Percentiles rank a stretch among this genome's conserved stretches.
These are phyloP conservation scores for Aricia agestis DNA, from an alignment of 1,140 invertebrate species.

Conservation along the genomic window DNA sequence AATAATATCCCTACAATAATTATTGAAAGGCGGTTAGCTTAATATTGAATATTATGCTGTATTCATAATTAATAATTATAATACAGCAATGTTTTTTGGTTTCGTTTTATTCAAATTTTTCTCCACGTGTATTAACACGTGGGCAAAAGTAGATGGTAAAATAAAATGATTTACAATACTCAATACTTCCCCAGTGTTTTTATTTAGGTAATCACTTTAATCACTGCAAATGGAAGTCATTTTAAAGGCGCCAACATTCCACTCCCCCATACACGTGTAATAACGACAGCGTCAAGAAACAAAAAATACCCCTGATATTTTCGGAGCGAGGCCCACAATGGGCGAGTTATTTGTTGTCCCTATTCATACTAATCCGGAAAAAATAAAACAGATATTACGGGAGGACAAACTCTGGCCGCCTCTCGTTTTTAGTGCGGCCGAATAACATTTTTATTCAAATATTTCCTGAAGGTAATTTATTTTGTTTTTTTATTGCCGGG, in stretches of 20 bases:
- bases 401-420: conserved; percentile 51
- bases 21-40: too few relatives aligned
- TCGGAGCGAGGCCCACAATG: conserved; percentile 44
- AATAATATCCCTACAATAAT: too few relatives aligned
- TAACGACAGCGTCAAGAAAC: not conserved
- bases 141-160: too few relatives aligned
- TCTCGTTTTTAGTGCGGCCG: conserved; percentile 59
- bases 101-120: too few relatives aligned
- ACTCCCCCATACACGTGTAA: not conserved
- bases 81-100: too few relatives aligned
- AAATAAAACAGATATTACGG: conserved; percentile 71
- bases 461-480: conserved; percentile 63
- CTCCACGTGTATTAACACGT: too few relatives aligned
- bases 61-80: too few relatives aligned
- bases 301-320: conserved; percentile 53
- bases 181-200: not conserved
- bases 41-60: too few relatives aligned
- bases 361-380: conserved; percentile 67
- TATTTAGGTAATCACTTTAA: not conserved
- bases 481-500: conserved; percentile 56
- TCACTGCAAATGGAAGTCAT: not conserved
- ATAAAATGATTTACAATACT: too few relatives aligned
- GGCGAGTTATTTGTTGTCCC: conserved; percentile 55
- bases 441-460: conserved; percentile 72
- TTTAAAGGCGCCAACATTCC: not conserved